These are phyloP conservation scores for Acanthurus tractus DNA, from an alignment of 2,797 vertebrate genomes.

Conservation along the genomic window DNA sequence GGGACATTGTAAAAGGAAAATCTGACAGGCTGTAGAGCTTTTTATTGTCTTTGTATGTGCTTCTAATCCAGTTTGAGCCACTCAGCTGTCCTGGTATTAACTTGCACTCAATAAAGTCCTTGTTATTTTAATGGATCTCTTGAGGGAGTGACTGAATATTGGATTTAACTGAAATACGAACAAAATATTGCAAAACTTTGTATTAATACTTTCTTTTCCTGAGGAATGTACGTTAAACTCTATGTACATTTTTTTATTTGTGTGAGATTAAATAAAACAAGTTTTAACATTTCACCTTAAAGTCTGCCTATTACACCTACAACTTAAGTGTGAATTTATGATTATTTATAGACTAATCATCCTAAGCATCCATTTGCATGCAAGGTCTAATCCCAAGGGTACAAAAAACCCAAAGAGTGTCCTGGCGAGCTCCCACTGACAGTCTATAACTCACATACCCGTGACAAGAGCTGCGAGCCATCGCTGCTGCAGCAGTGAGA, in stretches of 20 bases:
- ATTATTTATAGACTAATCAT: slow-evolving; percentile 62
- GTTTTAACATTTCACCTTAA: not conserved
- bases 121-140: not conserved
- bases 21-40: slow-evolving; percentile 8
- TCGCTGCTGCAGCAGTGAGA: slow-evolving; percentile 39
- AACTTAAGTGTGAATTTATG: slow-evolving; percentile 19
- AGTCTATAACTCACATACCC: slow-evolving; percentile 63
- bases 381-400: slow-evolving; percentile 63
- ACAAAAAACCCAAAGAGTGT: slow-evolving; percentile 27
- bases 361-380: slow-evolving; percentile 57
- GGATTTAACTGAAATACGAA: not conserved
- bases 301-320: not conserved
- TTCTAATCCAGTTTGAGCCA: not conserved
- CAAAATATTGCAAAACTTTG: not conserved
- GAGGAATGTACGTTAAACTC: not conserved
- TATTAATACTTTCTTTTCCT: not conserved
- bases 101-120: not conserved
- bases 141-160: not conserved
- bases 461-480: slow-evolving; percentile 48
- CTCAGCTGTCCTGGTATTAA: slow-evolving; percentile 9
- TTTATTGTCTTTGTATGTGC: not conserved
- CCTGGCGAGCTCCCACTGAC: slow-evolving; percentile 31
- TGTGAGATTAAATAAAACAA: not conserved
- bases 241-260: not conserved
- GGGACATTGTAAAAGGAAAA: slow-evolving; percentile 16